Base-by-base conservation (phyloP, 1,140 invertebrate species). In the Acromyrmex echinatior region DNA sequence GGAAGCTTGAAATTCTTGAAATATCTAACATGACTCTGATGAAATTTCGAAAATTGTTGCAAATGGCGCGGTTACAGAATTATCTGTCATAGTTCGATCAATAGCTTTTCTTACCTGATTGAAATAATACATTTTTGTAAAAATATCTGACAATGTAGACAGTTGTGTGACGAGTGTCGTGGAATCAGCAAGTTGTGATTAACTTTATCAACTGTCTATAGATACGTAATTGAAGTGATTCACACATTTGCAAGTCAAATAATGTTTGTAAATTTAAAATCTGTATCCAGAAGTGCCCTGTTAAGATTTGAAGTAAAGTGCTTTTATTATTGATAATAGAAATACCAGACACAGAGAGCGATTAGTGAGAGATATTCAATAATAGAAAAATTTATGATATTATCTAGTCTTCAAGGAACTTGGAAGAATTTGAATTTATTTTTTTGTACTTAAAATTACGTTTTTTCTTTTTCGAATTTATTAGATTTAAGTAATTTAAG, bases 121-220 rank as follows among this genome's bases (percentile, higher is more conserved):
- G 21, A 71, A 39, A 74, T 82, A 82, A 62, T 49, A 9, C 9
- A 10, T 12, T 49, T 51, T 58, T 21, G 21, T 9, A 10, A 82
- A 71, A 73, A 60, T 82, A 21, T 45, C 28, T 9, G 18, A 3
- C 28, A 18, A 28, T 73, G 6, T 58, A 73, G 35, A 82, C 80
- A 82, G 80, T 18, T 60, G 65, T 56, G 35, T 45, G 68, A 18
- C 66, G 21, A 49, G 45, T 74, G 35, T 16, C 56, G 25, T 71
- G 21, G 28, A 53, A 51, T 31, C 25, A 31, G 53, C 35, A 35
- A 35, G 58, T 60, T 62, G n/a, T 58, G 39, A 84, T 74, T 74
- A 74, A 82, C 62, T 84, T 84, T 62, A 84, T 76, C 70, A 51
- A n/a, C 28, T 14, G 21, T 25, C 35, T 28, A 7, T 73, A 51